Conservation (phyloP, 2,888 invertebrate species). For the Lagria hirta region DNA sequence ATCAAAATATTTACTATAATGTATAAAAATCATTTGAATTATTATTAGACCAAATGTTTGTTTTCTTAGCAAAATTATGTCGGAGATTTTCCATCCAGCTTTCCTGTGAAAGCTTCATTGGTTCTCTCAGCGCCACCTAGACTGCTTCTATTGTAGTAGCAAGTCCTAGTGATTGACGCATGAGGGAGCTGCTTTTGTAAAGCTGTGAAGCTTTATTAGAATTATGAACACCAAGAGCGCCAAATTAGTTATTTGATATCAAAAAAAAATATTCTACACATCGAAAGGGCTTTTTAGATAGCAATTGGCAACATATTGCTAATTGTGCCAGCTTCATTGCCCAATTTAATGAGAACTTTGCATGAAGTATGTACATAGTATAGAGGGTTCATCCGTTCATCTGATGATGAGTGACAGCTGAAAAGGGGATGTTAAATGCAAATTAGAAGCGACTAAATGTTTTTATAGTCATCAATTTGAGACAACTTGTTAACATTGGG, state of each 20-base stretch:
- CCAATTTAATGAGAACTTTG: slow-evolving; percentile 45
- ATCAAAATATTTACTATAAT: too few relatives aligned
- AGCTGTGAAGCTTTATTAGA: too few relatives aligned
- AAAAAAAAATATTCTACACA: too few relatives aligned
- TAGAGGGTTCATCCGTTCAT: slow-evolving; percentile 37
- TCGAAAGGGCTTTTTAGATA: background rate
- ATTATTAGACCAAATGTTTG: too few relatives aligned
- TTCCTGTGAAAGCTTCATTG: too few relatives aligned
- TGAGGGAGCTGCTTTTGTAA: slow-evolving; percentile 1
- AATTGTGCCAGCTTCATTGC: slow-evolving; percentile 47
- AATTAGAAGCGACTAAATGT: slow-evolving; percentile 42
- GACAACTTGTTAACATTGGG: slow-evolving; percentile 26
- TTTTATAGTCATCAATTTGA: slow-evolving; percentile 43
- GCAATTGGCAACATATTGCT: slow-evolving; percentile 53
- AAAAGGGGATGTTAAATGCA: slow-evolving; percentile 46
- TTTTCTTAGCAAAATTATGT: too few relatives aligned
- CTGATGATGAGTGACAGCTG: slow-evolving; percentile 44
- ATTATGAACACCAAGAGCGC: too few relatives aligned
- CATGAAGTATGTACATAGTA: slow-evolving; percentile 31
- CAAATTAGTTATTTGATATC: too few relatives aligned
- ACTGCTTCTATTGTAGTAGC: background rate
- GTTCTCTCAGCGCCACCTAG: background rate
- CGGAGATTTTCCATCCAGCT: too few relatives aligned
- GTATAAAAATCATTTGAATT: too few relatives aligned
- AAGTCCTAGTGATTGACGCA: background rate